Evolutionary conservation across 2,888 invertebrate species (phyloP).

Genomic region (Volucella inanis): DNA sequence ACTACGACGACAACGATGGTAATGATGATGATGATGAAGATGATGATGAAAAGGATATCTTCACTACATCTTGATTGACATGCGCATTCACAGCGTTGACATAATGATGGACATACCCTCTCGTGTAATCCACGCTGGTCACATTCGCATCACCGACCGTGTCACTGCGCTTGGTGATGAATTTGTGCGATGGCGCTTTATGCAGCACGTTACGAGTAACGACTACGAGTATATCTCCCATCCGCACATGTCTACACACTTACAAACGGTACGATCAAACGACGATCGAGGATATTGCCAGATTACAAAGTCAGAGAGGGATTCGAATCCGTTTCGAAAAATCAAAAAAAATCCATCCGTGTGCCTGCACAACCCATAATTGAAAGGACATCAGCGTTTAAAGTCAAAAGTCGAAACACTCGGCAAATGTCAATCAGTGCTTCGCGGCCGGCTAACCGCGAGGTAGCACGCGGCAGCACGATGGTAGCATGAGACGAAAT

Average conservation of each 20-base stretch:
- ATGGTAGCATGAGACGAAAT: constrained; percentile 33
- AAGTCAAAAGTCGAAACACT: constrained; percentile 43
- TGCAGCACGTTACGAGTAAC: constrained; percentile 66
- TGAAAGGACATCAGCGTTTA: constrained; percentile 65
- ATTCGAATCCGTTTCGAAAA: not conserved
- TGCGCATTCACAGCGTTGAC: constrained; percentile 83
- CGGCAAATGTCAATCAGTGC: constrained; percentile 66
- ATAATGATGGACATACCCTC: constrained; percentile 82
- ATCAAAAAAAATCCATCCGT: constrained; percentile 14
- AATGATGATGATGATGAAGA: constrained; percentile 25
- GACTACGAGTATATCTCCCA: not conserved
- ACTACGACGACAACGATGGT: too few species aligned
- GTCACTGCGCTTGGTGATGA: constrained; percentile 74
- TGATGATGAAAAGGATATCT: constrained; percentile 76
- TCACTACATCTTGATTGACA: constrained; percentile 83
- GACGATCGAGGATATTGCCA: constrained; percentile 51
- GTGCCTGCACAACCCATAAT: constrained; percentile 47
- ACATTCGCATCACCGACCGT: constrained; percentile 60
- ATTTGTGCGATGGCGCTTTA: constrained; percentile 76
- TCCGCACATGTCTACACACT: constrained; percentile 8
- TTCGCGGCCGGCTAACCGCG: not conserved
- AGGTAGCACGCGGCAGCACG: not conserved
- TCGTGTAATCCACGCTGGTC: constrained; percentile 3
- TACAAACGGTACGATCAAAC: constrained; percentile 64
- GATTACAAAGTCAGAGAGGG: constrained; percentile 11